A percentile compares a stretch with the other conserved stretches of the same genome.
These are phyloP conservation scores for Muntiacus muntjak DNA, from an alignment of 2,113 vertebrate genomes.

Conservation along the genomic window DNA sequence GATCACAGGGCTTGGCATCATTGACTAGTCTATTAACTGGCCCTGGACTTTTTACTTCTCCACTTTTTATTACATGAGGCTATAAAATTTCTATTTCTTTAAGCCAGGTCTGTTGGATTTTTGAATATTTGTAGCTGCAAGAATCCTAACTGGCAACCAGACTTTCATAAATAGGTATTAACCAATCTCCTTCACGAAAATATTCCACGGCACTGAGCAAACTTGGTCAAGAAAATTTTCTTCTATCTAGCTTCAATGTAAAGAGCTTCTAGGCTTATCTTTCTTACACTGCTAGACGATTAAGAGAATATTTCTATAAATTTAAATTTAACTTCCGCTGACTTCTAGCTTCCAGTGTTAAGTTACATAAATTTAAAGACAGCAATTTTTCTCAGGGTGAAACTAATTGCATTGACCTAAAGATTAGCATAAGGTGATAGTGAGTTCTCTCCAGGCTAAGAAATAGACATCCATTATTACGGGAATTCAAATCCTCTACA, in stretches of 20 bases:
- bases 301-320: constrained; percentile 28
- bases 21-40: too few relatives aligned
- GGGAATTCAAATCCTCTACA: neutral
- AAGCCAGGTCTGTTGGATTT: neutral
- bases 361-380: constrained; percentile 43
- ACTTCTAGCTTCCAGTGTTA: constrained; percentile 30
- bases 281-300: constrained; percentile 4
- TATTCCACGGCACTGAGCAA: neutral
- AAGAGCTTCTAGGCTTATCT: neutral
- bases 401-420: constrained; percentile 45
- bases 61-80: neutral
- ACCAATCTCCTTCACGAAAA: neutral
- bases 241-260: neutral
- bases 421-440: constrained; percentile 39
- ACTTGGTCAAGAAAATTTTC: neutral
- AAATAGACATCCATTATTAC: neutral
- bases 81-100: neutral
- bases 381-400: constrained; percentile 4
- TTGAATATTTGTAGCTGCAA: neutral
- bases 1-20: neutral
- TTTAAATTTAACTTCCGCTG: constrained; percentile 55
- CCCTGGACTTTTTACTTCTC: neutral
- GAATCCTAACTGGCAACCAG: neutral
- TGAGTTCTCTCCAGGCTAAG: neutral
- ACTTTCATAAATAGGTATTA: neutral